Evolutionary conservation across 2,888 invertebrate species (phyloP).

Genomic region (Mongoloraphidia duomilia): DNA sequence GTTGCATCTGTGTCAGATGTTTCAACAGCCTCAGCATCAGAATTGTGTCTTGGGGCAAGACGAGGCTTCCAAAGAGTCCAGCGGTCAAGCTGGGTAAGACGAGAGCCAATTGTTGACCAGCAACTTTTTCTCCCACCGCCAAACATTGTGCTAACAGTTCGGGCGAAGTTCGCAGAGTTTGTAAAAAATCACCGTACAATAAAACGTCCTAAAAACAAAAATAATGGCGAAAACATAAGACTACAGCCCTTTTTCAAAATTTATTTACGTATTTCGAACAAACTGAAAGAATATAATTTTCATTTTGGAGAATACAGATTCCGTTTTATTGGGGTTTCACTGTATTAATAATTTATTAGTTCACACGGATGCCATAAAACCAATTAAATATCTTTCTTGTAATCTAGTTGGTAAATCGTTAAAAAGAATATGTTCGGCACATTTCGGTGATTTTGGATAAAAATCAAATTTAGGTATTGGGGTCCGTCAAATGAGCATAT

Average conservation of each 20-base stretch:
- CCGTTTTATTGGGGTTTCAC: no score
- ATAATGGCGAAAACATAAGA: constrained; percentile 1
- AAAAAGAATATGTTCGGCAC: no score
- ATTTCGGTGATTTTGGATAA: no score
- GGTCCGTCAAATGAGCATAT: no score
- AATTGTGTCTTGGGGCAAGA: constrained; percentile 60
- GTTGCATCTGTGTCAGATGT: constrained; percentile 56
- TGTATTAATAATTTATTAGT: no score
- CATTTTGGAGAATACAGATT: not conserved
- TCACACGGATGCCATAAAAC: no score
- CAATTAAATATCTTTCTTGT: not conserved
- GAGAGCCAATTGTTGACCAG: constrained; percentile 22
- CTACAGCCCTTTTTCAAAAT: no score
- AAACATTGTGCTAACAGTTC: constrained; percentile 54
- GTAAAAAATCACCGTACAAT: constrained; percentile 54
- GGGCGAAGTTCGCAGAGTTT: constrained; percentile 51
- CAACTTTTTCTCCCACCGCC: constrained; percentile 46
- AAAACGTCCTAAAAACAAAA: constrained; percentile 33
- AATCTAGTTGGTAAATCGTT: not conserved
- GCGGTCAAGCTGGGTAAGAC: constrained; percentile 42
- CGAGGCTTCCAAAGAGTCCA: constrained; percentile 57
- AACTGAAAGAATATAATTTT: not conserved
- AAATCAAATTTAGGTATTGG: no score
- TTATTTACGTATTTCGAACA: no score
- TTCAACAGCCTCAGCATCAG: constrained; percentile 47